A percentile compares a stretch with the other conserved stretches of the same genome.
Evolutionary conservation across 2,888 invertebrate genomes (phyloP).

Genomic region (Heteromyza rotundicornis): DNA sequence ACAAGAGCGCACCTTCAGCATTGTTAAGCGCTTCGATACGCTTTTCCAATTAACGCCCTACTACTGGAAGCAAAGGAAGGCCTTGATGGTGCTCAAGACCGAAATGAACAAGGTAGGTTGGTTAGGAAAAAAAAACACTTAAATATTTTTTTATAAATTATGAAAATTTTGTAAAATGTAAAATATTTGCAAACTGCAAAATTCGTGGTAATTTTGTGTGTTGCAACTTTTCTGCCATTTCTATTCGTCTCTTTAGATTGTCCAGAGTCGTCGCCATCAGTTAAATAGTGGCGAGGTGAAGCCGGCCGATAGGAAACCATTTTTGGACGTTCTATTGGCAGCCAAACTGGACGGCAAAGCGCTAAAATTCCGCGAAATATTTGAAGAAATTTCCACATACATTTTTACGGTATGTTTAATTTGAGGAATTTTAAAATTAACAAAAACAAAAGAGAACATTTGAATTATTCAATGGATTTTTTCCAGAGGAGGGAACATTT

Average conservation of each 20-base stretch:
- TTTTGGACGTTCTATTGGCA: slow-evolving; percentile 48
- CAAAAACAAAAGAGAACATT: too few species aligned
- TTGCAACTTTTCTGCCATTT: too few species aligned
- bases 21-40: slow-evolving; percentile 49
- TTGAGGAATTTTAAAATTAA: background rate
- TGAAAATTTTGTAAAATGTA: too few species aligned
- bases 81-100: slow-evolving; percentile 54
- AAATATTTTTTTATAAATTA: too few species aligned
- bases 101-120: slow-evolving; percentile 40
- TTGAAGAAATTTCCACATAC: slow-evolving; percentile 55
- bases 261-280: slow-evolving; percentile 36
- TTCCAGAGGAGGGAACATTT: too few species aligned
- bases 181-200: too few species aligned
- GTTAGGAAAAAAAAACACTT: too few species aligned
- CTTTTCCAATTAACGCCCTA: slow-evolving; percentile 47
- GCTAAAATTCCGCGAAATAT: slow-evolving; percentile 45
- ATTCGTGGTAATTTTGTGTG: too few species aligned
- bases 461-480: too few species aligned
- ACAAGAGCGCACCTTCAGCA: slow-evolving; percentile 48
- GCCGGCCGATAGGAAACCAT: slow-evolving; percentile 35
- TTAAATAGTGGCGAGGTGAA: slow-evolving; percentile 14
- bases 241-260: slow-evolving; percentile 35
- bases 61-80: slow-evolving; percentile 44
- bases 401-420: slow-evolving; percentile 47
- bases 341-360: slow-evolving; percentile 45